Percentiles rank a stretch among this genome's conserved stretches.
These are phyloP conservation scores for Oligia fasciuncula DNA, from an alignment of 2,888 invertebrate genomes.

Conservation along the genomic window DNA sequence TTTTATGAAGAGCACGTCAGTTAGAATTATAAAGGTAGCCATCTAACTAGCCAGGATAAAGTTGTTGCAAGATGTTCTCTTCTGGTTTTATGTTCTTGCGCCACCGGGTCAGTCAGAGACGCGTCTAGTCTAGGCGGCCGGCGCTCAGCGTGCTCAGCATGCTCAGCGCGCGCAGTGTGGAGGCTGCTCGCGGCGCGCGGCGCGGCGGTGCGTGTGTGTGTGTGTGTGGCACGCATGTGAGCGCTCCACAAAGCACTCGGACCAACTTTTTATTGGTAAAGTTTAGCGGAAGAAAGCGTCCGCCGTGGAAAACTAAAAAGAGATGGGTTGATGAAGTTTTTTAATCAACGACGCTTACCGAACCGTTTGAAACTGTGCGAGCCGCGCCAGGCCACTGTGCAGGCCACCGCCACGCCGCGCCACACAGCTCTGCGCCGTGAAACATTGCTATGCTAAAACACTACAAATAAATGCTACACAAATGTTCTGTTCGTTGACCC, in stretches of 20 bases:
- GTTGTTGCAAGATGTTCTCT: neutral
- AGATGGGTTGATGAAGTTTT: constrained; percentile 78
- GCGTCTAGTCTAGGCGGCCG: neutral
- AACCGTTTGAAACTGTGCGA: constrained; percentile 37
- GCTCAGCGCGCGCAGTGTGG: neutral
- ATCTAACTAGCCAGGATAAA: neutral
- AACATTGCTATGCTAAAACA: neutral
- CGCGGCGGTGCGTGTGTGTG: neutral
- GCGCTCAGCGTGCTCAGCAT: neutral
- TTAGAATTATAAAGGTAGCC: neutral
- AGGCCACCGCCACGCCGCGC: neutral
- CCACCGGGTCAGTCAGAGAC: neutral
- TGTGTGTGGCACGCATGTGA: neutral
- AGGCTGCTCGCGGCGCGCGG: no score
- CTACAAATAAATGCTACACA: neutral
- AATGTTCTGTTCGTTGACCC: neutral
- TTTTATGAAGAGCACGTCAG: neutral
- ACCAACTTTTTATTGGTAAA: constrained; percentile 77
- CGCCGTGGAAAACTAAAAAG: constrained; percentile 67
- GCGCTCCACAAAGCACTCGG: constrained; percentile 21
- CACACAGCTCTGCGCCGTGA: neutral
- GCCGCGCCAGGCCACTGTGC: neutral
- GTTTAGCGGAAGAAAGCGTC: constrained; percentile 68
- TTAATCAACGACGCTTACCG: constrained; percentile 73
- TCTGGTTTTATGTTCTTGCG: neutral